Evolutionary conservation across 2,797 vertebrate genomes (phyloP).

Genomic region (Poecilia velifera): DNA sequence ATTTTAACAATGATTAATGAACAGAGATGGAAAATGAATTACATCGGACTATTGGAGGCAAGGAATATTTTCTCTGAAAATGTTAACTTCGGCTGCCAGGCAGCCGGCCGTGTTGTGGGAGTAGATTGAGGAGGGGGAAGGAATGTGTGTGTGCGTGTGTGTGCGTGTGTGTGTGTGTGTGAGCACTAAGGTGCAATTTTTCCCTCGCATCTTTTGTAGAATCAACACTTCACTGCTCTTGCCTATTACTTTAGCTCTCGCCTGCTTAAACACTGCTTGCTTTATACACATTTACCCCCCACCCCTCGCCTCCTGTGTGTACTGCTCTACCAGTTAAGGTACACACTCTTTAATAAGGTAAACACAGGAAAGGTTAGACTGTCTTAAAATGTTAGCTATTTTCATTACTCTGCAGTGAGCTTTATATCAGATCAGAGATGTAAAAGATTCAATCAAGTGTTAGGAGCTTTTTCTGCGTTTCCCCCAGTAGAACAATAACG

Average conservation of each 20-base stretch:
- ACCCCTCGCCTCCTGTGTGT: conserved; percentile 50
- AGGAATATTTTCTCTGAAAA: conserved; percentile 99
- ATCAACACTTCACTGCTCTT: conserved; percentile 98
- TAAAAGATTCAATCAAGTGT: conserved; percentile 56
- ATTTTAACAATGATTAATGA: conserved; percentile 99
- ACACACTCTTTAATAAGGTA: conserved; percentile 80
- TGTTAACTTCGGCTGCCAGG: conserved; percentile 98
- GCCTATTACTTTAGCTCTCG: conserved; percentile 95
- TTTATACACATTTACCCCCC: conserved; percentile 79
- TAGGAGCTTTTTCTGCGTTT: conserved; percentile 37
- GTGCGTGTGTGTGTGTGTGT: conserved; percentile 31
- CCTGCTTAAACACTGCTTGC: conserved; percentile 90
- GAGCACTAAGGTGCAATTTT: conserved; percentile 64
- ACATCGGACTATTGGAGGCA: conserved; percentile 99
- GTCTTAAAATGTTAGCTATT: conserved; percentile 87
- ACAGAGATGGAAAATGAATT: conserved; percentile 99
- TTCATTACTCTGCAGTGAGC: conserved; percentile 59
- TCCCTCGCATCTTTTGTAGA: conserved; percentile 92
- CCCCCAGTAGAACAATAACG: conserved; percentile 31
- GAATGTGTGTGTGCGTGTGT: conserved; percentile 24
- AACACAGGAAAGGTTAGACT: conserved; percentile 81
- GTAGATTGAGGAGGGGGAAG: conserved; percentile 83
- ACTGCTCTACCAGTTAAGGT: conserved; percentile 68
- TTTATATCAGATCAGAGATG: conserved; percentile 66
- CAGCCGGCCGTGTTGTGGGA: conserved; percentile 77